These are phyloP conservation scores for Dromococcyx pavoninus DNA, from an alignment of 2,797 vertebrate genomes.

Conservation along the genomic window DNA sequence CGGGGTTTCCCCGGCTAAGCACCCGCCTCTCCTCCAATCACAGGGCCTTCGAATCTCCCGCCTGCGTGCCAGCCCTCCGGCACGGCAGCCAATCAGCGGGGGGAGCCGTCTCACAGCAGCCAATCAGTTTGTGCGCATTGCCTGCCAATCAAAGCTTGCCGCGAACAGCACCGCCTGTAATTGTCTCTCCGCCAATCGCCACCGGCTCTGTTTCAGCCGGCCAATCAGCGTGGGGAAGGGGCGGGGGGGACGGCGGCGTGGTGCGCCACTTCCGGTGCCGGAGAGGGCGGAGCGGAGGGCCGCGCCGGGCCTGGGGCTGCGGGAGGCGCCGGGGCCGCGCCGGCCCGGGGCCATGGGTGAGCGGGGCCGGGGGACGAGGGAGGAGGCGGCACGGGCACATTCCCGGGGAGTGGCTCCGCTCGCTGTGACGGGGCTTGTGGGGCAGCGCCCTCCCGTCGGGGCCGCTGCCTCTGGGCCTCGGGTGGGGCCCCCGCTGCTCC, in stretches of 20 bases:
- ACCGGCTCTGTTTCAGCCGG: neutral
- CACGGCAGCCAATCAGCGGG: neutral
- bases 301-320: neutral
- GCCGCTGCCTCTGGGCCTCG: no score
- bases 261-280: constrained; percentile 98
- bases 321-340: constrained; percentile 51
- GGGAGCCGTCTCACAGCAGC: neutral
- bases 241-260: neutral
- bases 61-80: neutral
- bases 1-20: neutral
- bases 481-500: no score
- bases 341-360: constrained; percentile 67
- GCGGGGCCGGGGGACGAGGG: constrained; percentile 8
- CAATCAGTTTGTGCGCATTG: neutral
- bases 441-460: no score
- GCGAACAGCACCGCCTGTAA: neutral
- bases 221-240: neutral
- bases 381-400: neutral
- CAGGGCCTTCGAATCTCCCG: neutral
- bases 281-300: constrained; percentile 73
- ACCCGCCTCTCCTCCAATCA: neutral
- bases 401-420: no score
- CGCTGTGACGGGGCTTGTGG: no score
- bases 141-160: neutral
- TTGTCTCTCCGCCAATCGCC: neutral